Evolutionary conservation across 35 echinoderm and acorn worm species (phyloP).

Genomic region (Holothuria glaberrima): DNA sequence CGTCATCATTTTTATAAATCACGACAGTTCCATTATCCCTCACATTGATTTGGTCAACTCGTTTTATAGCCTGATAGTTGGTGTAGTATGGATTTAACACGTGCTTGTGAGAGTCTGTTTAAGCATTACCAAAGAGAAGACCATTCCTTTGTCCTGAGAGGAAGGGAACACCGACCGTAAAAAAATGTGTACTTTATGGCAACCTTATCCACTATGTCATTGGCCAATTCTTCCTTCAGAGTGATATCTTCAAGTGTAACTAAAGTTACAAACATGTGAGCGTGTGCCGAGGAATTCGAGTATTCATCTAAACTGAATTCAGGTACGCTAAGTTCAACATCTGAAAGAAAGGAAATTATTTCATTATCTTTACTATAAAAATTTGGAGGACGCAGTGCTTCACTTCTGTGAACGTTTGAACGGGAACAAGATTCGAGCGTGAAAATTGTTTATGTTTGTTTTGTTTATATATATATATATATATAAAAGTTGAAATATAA

Average conservation of each 20-base stretch:
- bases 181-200: background rate
- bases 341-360: too few relatives aligned
- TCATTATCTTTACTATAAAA: too few relatives aligned
- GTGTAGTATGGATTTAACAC: background rate
- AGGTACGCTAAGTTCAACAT: too few relatives aligned
- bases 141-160: background rate
- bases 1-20: background rate
- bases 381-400: too few relatives aligned
- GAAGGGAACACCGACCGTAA: background rate
- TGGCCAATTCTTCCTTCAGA: background rate
- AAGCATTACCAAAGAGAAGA: background rate
- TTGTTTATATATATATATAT: too few relatives aligned
- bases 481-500: too few relatives aligned
- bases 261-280: background rate
- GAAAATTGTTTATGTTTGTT: too few relatives aligned
- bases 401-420: too few relatives aligned
- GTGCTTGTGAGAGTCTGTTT: background rate
- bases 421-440: too few relatives aligned
- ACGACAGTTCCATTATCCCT: background rate
- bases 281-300: too few relatives aligned
- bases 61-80: background rate
- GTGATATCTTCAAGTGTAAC: background rate
- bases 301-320: too few relatives aligned
- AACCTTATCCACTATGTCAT: background rate
- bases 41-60: background rate